Base-by-base conservation (phyloP, 2,888 invertebrate species). In the Clivina fossor region DNA sequence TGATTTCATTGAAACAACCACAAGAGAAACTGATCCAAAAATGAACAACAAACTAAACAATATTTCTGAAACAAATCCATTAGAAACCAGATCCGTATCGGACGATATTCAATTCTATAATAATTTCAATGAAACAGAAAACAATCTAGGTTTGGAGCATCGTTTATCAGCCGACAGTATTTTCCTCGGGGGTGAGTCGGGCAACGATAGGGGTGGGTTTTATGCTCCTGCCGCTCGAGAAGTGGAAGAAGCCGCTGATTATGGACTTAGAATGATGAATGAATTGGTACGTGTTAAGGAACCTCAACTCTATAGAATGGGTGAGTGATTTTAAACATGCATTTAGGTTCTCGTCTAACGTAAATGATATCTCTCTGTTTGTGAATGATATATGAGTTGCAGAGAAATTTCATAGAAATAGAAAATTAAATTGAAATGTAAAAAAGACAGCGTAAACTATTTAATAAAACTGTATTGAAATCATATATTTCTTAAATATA, bases 211-310 rank as follows among this genome's bases (percentile, higher is more conserved):
- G n/a, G 41, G 58, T 58, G 35, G 50, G 50, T 46, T 56, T 44
- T 41, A 58, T 28, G 50, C 37, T 9, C 61, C 65, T 1, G 62
- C 62, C 26, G 69, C 71, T 43, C 69, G 71, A 54, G 81, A 83
- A 61, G 71, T 85, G n/a, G 71, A 81, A 57, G 82, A 82, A 67
- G 86, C 85, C n/a, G 80, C 82, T 2, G 79, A 83, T 62, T 82
- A 80, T 64, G 87, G 87, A 2, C 75, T 88, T 66, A 76, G 79
- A 61, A 81, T 80, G 59, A 83, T 86, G 80, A 80, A 82, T 60
- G 80, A 86, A 55, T 70, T 88, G 15, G 81, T 83, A 63, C 76
- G 78, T 64, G 73, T 75, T 66, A 81, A 76, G 66, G 83, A 79
- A 72, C 84, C 72, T 64, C 76, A 73, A 58, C 79, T 77, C 67